A percentile compares a stretch with the other conserved stretches of the same genome.
Conservation (phyloP, 35 echinoderm and acorn worm genomes). For the Nesometra sesokonis region DNA sequence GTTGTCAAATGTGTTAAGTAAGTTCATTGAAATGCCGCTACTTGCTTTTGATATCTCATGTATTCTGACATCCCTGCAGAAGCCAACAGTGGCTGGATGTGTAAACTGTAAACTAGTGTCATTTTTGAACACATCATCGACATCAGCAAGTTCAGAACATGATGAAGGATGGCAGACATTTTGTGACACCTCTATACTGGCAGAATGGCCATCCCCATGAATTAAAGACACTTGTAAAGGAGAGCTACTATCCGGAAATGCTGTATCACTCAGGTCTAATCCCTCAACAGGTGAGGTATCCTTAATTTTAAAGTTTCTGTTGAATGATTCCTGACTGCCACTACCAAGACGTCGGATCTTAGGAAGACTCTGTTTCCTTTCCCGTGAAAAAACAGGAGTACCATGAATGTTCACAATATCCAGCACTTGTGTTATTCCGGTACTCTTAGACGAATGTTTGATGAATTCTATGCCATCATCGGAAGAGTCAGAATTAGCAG, state of each 20-base stretch:
- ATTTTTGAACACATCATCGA: background rate
- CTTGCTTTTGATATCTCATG: background rate
- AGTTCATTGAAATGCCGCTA: background rate
- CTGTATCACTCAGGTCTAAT: too few species aligned
- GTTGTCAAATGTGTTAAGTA: background rate
- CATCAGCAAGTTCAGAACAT: background rate
- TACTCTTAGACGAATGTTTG: background rate
- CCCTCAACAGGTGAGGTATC: background rate
- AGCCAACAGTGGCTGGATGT: background rate
- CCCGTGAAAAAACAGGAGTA: background rate
- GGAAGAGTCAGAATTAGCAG: background rate
- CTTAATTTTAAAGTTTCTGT: background rate
- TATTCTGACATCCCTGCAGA: background rate
- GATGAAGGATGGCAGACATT: background rate
- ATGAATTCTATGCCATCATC: background rate
- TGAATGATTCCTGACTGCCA: background rate
- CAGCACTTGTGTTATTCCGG: background rate
- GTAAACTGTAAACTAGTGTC: background rate
- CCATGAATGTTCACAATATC: background rate
- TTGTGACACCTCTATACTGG: background rate
- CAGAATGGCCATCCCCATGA: background rate
- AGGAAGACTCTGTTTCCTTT: background rate
- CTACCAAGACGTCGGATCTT: background rate
- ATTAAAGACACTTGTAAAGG: too few species aligned
- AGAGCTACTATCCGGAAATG: too few species aligned